Evolutionary conservation across 2,113 vertebrate species (phyloP).

Genomic region (Syngnathus typhle): DNA sequence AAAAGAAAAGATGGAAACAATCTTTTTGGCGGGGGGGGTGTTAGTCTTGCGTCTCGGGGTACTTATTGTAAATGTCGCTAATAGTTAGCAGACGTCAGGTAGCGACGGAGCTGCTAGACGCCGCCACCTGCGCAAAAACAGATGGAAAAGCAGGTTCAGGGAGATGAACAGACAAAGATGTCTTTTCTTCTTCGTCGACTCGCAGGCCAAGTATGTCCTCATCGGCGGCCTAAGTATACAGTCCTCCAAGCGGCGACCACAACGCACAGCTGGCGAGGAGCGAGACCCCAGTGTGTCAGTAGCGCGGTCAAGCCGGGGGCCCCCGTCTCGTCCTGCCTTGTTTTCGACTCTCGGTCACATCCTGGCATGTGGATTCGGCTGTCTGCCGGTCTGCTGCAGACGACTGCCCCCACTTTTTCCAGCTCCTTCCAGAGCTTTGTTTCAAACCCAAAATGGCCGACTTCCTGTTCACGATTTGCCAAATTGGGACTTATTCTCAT

Average conservation of each 20-base stretch:
- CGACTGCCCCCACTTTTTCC: constrained; percentile 22
- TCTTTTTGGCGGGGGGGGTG: constrained; percentile 11
- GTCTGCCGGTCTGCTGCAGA: constrained; percentile 44
- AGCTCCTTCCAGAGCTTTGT: constrained; percentile 5
- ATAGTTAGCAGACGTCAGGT: constrained; percentile 59
- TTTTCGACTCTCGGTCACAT: constrained; percentile 49
- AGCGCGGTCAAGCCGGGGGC: constrained; percentile 65
- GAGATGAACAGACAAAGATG: neutral
- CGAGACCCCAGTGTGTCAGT: constrained; percentile 64
- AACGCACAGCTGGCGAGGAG: constrained; percentile 64
- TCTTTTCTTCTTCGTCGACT: constrained; percentile 1
- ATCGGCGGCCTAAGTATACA: constrained; percentile 65
- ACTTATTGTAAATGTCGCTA: constrained; percentile 71
- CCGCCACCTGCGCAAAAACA: constrained; percentile 11
- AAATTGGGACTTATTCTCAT: no score
- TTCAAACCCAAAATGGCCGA: neutral
- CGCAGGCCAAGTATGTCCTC: constrained; percentile 64
- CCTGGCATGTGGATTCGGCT: constrained; percentile 52
- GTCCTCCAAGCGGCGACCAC: constrained; percentile 56
- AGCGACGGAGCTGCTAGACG: constrained; percentile 37
- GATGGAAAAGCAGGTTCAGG: no score
- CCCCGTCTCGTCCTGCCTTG: constrained; percentile 48
- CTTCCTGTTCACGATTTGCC: no score
- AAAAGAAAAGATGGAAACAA: constrained; percentile 50
- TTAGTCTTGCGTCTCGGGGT: constrained; percentile 54